These are phyloP conservation scores for Mimumesa dahlbomi DNA, from an alignment of 2,888 invertebrate genomes.

Conservation along the genomic window DNA sequence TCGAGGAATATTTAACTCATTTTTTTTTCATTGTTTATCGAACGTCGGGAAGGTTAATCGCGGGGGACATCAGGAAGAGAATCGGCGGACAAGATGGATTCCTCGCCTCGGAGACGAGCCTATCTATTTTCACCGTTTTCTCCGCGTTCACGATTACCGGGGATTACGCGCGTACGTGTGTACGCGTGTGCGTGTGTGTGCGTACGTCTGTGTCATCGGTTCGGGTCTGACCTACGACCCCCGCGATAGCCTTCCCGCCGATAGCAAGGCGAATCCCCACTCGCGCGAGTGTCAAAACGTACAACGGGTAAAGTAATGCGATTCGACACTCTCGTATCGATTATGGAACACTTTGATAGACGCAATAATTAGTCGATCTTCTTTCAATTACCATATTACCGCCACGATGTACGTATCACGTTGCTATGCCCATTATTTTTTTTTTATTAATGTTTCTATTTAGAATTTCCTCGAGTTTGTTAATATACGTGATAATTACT, in stretches of 20 bases:
- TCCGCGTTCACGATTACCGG: constrained; percentile 41
- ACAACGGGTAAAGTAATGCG: constrained; percentile 9
- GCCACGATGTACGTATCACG: too few relatives aligned
- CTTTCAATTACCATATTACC: too few relatives aligned
- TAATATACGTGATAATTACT: too few relatives aligned
- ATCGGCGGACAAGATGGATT: constrained; percentile 29
- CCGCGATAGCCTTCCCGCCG: constrained; percentile 72
- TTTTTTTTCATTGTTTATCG: constrained; percentile 6
- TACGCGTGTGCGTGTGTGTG: too few relatives aligned
- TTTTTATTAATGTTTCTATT: too few relatives aligned
- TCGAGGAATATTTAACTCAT: constrained; percentile 2
- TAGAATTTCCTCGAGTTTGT: too few relatives aligned
- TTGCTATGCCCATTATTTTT: too few relatives aligned
- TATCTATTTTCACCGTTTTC: constrained; percentile 62
- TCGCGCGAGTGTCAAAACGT: constrained; percentile 62
- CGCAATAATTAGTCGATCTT: too few relatives aligned
- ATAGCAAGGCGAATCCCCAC: constrained; percentile 63
- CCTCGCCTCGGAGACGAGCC: constrained; percentile 32
- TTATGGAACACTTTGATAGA: background rate
- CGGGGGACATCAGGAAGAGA: constrained; percentile 47
- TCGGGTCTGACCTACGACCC: constrained; percentile 72
- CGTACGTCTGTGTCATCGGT: constrained; percentile 65
- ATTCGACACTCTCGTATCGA: background rate
- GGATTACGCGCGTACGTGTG: constrained; percentile 60
- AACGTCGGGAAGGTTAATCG: constrained; percentile 24